phyloP scores from a whole-genome alignment of 2,797 vertebrate genomes.

The Macrochelys suwanniensis region DNA sequence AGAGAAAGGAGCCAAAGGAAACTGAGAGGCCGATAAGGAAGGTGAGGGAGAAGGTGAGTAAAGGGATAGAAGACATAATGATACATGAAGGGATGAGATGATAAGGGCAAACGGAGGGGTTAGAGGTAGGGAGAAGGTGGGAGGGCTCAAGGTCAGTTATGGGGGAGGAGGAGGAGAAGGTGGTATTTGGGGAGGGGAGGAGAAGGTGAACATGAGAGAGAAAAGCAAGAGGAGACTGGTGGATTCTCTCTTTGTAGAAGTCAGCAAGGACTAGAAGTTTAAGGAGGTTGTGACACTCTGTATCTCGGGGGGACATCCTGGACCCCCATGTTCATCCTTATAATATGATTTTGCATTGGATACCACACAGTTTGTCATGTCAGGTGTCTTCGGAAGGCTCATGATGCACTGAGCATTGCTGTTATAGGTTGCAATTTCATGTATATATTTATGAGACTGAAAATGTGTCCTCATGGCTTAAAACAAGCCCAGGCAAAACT shows the following conservation, averaged over 20 bases:
- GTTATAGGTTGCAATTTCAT: too few species aligned
- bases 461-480: too few species aligned
- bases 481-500: too few species aligned
- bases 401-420: too few species aligned
- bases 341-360: too few species aligned
- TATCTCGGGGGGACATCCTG: too few species aligned
- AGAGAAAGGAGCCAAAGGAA: not conserved
- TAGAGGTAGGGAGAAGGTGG: not conserved
- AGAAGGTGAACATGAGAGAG: not conserved
- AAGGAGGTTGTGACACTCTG: not conserved
- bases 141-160: not conserved
- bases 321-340: too few species aligned
- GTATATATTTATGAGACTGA: too few species aligned
- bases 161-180: not conserved
- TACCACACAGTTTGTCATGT: too few species aligned
- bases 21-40: not conserved
- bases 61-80: not conserved
- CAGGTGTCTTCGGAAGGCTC: too few species aligned
- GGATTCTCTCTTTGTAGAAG: not conserved
- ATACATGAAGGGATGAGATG: not conserved
- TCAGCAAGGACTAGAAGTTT: not conserved
- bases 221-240: not conserved
- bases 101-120: not conserved
- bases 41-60: not conserved
- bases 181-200: too few species aligned